phyloP scores from a whole-genome alignment of 2,797 vertebrate species.

The Eulemur albifrons region DNA sequence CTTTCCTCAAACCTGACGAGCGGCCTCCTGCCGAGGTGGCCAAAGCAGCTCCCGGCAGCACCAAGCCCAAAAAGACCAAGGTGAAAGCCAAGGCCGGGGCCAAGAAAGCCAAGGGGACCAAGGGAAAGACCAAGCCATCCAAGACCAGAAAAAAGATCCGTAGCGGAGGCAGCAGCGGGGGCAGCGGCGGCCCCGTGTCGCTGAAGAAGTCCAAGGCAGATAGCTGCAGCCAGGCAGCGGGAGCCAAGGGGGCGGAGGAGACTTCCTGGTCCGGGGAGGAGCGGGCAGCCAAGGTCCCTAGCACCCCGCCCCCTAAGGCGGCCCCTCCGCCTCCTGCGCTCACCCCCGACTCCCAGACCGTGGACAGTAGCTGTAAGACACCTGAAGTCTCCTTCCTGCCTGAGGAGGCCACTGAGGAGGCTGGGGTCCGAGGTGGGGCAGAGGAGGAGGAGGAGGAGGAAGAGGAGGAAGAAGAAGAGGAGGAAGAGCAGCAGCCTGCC shows the following conservation, averaged over 20 bases:
- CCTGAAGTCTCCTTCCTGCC: slow-evolving; percentile 91
- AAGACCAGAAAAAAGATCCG: slow-evolving; percentile 83
- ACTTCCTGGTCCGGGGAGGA: slow-evolving; percentile 84
- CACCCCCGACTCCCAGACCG: slow-evolving; percentile 94
- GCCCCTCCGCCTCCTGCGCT: slow-evolving; percentile 87
- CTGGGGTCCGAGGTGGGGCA: slow-evolving; percentile 38
- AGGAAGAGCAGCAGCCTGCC: slow-evolving; percentile 79
- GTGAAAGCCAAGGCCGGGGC: slow-evolving; percentile 81
- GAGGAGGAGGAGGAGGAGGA: slow-evolving; percentile 80
- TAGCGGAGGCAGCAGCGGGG: not conserved
- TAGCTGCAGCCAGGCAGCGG: slow-evolving; percentile 82
- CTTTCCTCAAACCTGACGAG: slow-evolving; percentile 93
- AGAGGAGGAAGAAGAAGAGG: slow-evolving; percentile 78
- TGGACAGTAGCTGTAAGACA: slow-evolving; percentile 95
- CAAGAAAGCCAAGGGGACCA: slow-evolving; percentile 81
- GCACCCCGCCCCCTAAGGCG: slow-evolving; percentile 65
- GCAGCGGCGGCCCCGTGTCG: not conserved
- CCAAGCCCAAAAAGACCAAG: slow-evolving; percentile 83
- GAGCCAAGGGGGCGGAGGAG: slow-evolving; percentile 81
- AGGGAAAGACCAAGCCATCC: slow-evolving; percentile 79
- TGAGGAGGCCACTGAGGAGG: slow-evolving; percentile 84
- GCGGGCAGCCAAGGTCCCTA: slow-evolving; percentile 71
- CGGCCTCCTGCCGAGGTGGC: slow-evolving; percentile 60
- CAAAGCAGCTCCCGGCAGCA: slow-evolving; percentile 68
- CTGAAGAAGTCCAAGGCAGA: slow-evolving; percentile 86